Evolutionary conservation across 1,140 invertebrate genomes (phyloP).

Genomic region (Trachymyrmex cornetzi): DNA sequence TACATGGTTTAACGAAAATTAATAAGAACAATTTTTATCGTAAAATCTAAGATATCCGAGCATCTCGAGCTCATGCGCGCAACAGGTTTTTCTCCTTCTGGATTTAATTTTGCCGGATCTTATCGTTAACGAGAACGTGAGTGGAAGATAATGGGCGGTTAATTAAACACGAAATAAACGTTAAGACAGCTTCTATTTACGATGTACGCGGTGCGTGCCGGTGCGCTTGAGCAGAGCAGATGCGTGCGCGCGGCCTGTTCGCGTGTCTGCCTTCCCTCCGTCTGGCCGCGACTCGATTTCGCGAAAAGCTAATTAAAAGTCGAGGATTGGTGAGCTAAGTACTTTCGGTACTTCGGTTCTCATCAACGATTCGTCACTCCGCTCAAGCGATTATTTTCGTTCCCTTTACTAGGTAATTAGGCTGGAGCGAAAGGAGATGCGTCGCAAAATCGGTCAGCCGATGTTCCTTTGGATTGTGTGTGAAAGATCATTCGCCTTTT

Average conservation of each 20-base stretch:
- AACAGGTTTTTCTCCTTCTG: constrained; percentile 9
- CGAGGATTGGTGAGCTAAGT: constrained; percentile 51
- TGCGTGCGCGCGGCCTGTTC: constrained; percentile 40
- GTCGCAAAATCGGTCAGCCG: constrained; percentile 32
- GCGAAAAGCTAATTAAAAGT: constrained; percentile 74
- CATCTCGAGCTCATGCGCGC: not conserved
- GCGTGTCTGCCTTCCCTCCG: constrained; percentile 56
- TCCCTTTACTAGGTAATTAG: constrained; percentile 55
- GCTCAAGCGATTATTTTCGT: constrained; percentile 45
- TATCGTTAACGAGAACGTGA: constrained; percentile 61
- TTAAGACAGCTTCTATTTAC: constrained; percentile 66
- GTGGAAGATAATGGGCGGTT: constrained; percentile 74
- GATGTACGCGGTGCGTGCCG: constrained; percentile 43
- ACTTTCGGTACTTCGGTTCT: constrained; percentile 68
- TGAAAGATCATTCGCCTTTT: not conserved
- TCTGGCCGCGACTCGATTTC: constrained; percentile 55
- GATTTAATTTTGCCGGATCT: constrained; percentile 53
- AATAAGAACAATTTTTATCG: not conserved
- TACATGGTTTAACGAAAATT: not conserved
- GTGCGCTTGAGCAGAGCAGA: constrained; percentile 39
- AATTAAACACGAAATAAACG: constrained; percentile 82
- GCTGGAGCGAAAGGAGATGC: constrained; percentile 16
- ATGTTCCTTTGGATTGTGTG: constrained; percentile 13
- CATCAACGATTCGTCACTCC: constrained; percentile 82
- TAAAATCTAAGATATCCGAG: not conserved